A percentile compares a stretch with the other conserved stretches of the same genome.
phyloP scores from a whole-genome alignment of 2,888 invertebrate genomes.

The Allygus modestus region DNA sequence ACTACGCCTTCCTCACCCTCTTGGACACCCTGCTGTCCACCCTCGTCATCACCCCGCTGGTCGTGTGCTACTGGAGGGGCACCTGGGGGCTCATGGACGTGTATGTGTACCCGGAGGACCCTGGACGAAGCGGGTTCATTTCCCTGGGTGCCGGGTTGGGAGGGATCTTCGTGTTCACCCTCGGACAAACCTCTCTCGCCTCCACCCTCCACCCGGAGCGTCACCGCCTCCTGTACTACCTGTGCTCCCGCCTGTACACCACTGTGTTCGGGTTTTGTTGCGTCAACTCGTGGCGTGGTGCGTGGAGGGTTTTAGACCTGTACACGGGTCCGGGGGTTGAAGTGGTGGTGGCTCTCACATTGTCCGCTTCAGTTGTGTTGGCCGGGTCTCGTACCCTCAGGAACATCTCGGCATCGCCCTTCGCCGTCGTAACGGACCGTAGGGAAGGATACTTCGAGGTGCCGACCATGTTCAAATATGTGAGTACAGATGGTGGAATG shows the following conservation, averaged over 20 bases:
- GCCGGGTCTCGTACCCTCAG: conserved; percentile 84
- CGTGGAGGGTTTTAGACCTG: conserved; percentile 87
- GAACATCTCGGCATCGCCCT: conserved; percentile 90
- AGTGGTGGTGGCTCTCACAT: conserved; percentile 80
- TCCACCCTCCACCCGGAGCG: conserved; percentile 82
- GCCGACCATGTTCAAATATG: conserved; percentile 89
- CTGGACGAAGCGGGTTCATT: conserved; percentile 80
- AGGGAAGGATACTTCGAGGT: conserved; percentile 89
- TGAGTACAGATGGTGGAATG: conserved; percentile 79
- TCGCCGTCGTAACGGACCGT: conserved; percentile 85
- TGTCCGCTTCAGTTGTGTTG: conserved; percentile 82
- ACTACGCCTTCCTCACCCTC: conserved; percentile 80
- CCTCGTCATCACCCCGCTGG: conserved; percentile 86
- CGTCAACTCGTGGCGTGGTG: conserved; percentile 93
- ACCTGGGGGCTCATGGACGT: conserved; percentile 89
- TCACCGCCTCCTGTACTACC: conserved; percentile 82
- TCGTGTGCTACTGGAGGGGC: conserved; percentile 92
- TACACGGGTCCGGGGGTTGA: conserved; percentile 80
- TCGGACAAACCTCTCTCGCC: conserved; percentile 81
- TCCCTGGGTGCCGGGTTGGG: conserved; percentile 84
- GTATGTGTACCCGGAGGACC: conserved; percentile 82
- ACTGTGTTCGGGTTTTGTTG: conserved; percentile 86
- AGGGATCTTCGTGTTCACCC: conserved; percentile 83
- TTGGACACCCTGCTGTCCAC: conserved; percentile 86
- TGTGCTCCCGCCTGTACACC: conserved; percentile 86